Conservation (phyloP, 1,140 invertebrate genomes). For the Drosophila rhopaloa region DNA sequence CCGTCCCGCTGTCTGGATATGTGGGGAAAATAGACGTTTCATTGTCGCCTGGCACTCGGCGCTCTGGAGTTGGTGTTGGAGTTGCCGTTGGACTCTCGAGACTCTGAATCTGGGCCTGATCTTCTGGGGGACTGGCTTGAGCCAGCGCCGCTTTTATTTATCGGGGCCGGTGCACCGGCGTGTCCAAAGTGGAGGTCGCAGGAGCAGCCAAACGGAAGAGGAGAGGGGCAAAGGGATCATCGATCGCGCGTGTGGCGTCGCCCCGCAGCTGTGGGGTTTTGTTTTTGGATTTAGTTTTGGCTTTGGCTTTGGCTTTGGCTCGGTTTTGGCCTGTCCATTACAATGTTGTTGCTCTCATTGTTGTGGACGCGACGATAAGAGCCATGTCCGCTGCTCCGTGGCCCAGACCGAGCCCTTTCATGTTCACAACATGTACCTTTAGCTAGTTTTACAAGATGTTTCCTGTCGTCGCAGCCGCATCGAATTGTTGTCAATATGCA, state of each 20-base stretch:
- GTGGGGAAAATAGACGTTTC: slow-evolving; percentile 82
- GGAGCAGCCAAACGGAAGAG: slow-evolving; percentile 9
- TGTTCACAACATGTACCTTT: slow-evolving; percentile 83
- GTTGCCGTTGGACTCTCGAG: slow-evolving; percentile 2
- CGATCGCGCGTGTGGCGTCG: slow-evolving; percentile 66
- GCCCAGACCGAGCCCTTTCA: slow-evolving; percentile 64
- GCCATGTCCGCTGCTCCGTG: slow-evolving; percentile 27
- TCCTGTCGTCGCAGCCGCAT: slow-evolving; percentile 82
- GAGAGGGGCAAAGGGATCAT: slow-evolving; percentile 1
- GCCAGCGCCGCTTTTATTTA: slow-evolving; percentile 74
- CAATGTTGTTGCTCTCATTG: slow-evolving; percentile 82
- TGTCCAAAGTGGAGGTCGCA: slow-evolving; percentile 64
- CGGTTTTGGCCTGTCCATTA: slow-evolving; percentile 73
- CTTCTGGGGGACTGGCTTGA: slow-evolving; percentile 13
- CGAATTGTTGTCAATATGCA: slow-evolving; percentile 82
- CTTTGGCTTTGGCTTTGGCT: slow-evolving; percentile 38
- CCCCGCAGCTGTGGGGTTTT: slow-evolving; percentile 34
- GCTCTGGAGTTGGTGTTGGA: neutral
- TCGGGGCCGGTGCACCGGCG: slow-evolving; percentile 73
- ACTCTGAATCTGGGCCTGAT: slow-evolving; percentile 18
- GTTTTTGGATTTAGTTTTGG: slow-evolving; percentile 48
- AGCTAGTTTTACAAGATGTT: slow-evolving; percentile 84
- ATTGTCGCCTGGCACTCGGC: slow-evolving; percentile 68
- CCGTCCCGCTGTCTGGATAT: slow-evolving; percentile 46
- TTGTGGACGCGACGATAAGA: slow-evolving; percentile 63